Evolutionary conservation across 2,797 vertebrate species (phyloP), one percentile per base, ranked within the genome.

Genomic region (Aplochiton taeniatus): DNA sequence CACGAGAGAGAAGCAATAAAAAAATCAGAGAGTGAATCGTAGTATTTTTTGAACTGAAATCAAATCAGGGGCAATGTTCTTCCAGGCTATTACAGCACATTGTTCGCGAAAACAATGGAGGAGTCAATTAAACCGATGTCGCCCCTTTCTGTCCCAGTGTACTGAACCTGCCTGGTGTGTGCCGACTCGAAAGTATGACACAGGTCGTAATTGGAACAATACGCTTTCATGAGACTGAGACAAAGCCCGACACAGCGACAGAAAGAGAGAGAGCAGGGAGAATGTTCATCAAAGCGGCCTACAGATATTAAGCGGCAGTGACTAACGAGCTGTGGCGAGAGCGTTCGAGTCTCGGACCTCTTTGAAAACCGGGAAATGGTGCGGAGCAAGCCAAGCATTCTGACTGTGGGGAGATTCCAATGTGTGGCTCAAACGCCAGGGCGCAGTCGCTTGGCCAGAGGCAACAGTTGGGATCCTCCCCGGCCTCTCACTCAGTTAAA

Each of bases 361-460:
- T 18, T 45, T 54, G 42, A 20, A 51, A 58, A 63, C 13, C 14
- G 13, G 10, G 10, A 61, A 11, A 44, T n/a, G 8, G 16, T 42
- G 20, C 13, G 4, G 47, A 54, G 19, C 49, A 31, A 57, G 50
- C 48, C 8, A 65, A 41, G 53, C 45, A 19, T 31, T 48, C 20
- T 17, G 13, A 14, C 41, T 46, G 17, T 64, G 62, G 18, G 47
- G 31, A 45, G 31, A 65, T 58, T 64, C 14, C 53, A 13, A 0
- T 8, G 9, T 44, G 55, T 74, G 42, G 9, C n/a, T 68, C 61
- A 81, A 80, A 86, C n/a, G n/a, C 79, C 53, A 69, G 72, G 79
- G 78, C 70, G 63, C 70, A 75, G 75, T 57, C 65, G 53, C 71
- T 49, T 75, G 31, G 31, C 68, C 51, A 77, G 76, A 82, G 80